These are phyloP conservation scores for Noctua janthina DNA, from an alignment of 2,888 invertebrate genomes.

Conservation along the genomic window DNA sequence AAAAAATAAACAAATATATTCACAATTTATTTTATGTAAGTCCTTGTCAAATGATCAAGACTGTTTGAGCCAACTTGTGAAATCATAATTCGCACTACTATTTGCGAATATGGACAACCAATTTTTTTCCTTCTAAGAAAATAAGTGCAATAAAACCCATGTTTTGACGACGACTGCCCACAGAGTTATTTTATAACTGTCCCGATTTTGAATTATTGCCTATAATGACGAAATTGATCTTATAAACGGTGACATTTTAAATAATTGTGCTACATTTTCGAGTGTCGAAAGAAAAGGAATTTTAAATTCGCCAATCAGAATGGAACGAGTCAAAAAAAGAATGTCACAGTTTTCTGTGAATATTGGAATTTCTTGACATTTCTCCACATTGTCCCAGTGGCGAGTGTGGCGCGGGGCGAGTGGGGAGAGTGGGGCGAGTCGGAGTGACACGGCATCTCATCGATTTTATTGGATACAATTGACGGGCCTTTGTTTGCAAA, in stretches of 20 bases:
- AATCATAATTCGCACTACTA: constrained; percentile 38
- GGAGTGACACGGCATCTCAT: constrained; percentile 80
- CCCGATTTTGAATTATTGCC: constrained; percentile 71
- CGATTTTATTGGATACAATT: constrained; percentile 84
- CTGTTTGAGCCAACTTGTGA: constrained; percentile 24
- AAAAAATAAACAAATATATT: not conserved
- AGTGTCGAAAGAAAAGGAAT: constrained; percentile 58
- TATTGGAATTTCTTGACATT: constrained; percentile 75
- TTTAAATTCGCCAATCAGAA: constrained; percentile 61
- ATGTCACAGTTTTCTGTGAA: constrained; percentile 70
- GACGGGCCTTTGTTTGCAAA: constrained; percentile 86
- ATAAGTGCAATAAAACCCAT: constrained; percentile 69
- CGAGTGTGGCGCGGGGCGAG: constrained; percentile 71
- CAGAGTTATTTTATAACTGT: constrained; percentile 70
- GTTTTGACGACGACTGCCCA: constrained; percentile 83
- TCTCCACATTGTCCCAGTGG: constrained; percentile 80
- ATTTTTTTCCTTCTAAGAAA: constrained; percentile 63
- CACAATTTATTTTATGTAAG: not conserved
- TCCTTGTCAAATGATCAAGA: constrained; percentile 34
- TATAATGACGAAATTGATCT: constrained; percentile 68
- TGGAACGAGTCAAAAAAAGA: constrained; percentile 68
- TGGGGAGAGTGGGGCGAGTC: constrained; percentile 68
- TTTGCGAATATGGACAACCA: constrained; percentile 38
- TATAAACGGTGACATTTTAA: constrained; percentile 60
- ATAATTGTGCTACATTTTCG: constrained; percentile 62